A percentile compares a stretch with the other conserved stretches of the same genome.
Evolutionary conservation across 2,797 vertebrate genomes (phyloP).

Genomic region (Channa striata): DNA sequence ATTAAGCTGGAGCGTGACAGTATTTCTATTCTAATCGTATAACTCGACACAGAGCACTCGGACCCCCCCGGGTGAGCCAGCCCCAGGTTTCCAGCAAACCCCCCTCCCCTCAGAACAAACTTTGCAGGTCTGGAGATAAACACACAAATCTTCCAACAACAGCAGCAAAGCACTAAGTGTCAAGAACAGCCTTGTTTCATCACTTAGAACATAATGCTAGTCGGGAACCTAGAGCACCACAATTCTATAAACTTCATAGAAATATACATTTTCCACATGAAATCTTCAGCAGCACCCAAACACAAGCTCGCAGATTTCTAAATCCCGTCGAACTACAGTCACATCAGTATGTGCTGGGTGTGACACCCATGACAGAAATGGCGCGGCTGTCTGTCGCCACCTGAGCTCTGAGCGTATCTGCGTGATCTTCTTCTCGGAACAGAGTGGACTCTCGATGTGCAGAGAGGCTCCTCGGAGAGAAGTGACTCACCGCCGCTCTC

Average conservation of each 20-base stretch:
- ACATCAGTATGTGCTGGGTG: constrained; percentile 28
- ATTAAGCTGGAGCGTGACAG: constrained; percentile 13
- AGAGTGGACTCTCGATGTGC: constrained; percentile 45
- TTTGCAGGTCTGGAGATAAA: constrained; percentile 62
- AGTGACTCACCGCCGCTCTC: constrained; percentile 68
- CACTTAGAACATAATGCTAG: constrained; percentile 12
- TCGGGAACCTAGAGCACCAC: constrained; percentile 5
- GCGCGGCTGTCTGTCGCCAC: constrained; percentile 4
- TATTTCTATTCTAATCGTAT: constrained; percentile 49
- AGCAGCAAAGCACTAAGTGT: constrained; percentile 29
- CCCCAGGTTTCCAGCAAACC: constrained; percentile 42
- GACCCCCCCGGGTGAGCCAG: constrained; percentile 28
- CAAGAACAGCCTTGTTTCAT: constrained; percentile 31
- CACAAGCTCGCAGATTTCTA: constrained; percentile 17
- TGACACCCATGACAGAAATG: constrained; percentile 15
- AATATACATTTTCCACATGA: background rate
- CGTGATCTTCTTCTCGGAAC: constrained; percentile 59
- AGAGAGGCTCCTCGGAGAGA: constrained; percentile 36
- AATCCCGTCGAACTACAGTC: constrained; percentile 7
- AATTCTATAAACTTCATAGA: background rate
- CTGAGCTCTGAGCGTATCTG: constrained; percentile 52
- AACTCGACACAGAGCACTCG: constrained; percentile 31
- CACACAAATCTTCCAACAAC: constrained; percentile 51
- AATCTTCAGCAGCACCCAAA: background rate
- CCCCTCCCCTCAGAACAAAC: constrained; percentile 63